phyloP scores from a whole-genome alignment of 1,140 invertebrate species.

The Drosophila sp. region DNA sequence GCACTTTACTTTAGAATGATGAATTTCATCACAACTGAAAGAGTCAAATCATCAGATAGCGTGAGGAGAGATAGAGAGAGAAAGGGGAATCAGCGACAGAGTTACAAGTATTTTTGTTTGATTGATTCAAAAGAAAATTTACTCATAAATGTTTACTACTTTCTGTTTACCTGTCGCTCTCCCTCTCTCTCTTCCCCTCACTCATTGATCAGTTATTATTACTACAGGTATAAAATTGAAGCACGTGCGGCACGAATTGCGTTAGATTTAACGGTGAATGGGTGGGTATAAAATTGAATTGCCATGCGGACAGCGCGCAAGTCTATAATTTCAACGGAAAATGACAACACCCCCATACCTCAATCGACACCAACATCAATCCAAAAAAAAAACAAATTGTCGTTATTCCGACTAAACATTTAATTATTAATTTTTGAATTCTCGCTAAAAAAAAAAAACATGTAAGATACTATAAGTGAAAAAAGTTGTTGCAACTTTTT shows the following conservation, averaged over 20 bases:
- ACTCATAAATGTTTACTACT: slow-evolving; percentile 6
- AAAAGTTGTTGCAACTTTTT: slow-evolving; percentile 27
- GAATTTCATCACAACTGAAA: slow-evolving; percentile 69
- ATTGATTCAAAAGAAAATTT: slow-evolving; percentile 4
- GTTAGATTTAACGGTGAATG: slow-evolving; percentile 54
- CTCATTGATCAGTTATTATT: slow-evolving; percentile 9
- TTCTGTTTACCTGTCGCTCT: slow-evolving; percentile 1
- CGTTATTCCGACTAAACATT: slow-evolving; percentile 49
- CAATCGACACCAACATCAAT: too few relatives aligned
- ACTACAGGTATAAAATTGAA: slow-evolving; percentile 12
- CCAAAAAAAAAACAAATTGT: not conserved
- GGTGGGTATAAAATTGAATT: slow-evolving; percentile 35
- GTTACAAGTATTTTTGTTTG: not conserved
- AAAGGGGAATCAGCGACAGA: slow-evolving; percentile 44
- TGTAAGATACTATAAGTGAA: not conserved
- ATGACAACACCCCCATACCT: not conserved
- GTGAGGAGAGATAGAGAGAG: not conserved
- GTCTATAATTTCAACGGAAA: slow-evolving; percentile 36
- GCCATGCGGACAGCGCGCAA: slow-evolving; percentile 9
- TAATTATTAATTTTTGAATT: slow-evolving; percentile 51
- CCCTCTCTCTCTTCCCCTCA: not conserved
- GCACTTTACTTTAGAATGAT: slow-evolving; percentile 15
- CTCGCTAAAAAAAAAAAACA: slow-evolving; percentile 42
- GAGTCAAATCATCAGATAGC: slow-evolving; percentile 22
- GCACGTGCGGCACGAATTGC: slow-evolving; percentile 44